phyloP scores from a whole-genome alignment of 2,888 invertebrate species.

The Trachelus stipa region DNA sequence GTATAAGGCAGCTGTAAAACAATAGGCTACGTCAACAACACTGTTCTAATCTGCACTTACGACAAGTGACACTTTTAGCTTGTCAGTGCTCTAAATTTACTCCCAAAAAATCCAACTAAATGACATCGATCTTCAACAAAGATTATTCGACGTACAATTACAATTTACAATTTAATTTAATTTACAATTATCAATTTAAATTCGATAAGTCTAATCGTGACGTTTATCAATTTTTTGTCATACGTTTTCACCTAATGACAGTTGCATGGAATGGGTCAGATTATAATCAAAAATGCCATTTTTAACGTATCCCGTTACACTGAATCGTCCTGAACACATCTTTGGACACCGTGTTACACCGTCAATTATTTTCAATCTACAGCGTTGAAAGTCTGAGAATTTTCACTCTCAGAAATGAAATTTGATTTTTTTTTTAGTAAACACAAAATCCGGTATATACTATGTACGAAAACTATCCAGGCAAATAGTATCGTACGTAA shows the following conservation, averaged over 20 bases:
- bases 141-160: neutral
- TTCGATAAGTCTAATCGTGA: neutral
- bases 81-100: too few species aligned
- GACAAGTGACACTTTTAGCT: too few species aligned
- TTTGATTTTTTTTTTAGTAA: neutral
- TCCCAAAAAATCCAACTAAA: neutral
- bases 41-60: too few species aligned
- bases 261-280: too few species aligned
- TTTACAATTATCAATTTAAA: neutral
- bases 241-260: too few species aligned
- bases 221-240: neutral
- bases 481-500: neutral
- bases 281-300: too few species aligned
- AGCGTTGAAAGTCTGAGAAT: neutral
- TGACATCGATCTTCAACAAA: neutral
- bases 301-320: too few species aligned
- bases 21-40: too few species aligned
- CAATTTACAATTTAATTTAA: too few species aligned
- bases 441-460: neutral
- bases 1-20: neutral
- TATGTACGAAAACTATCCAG: neutral
- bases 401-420: too few species aligned
- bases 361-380: neutral
- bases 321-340: fast-evolving
- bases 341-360: neutral